Base-by-base conservation (phyloP, 2,797 vertebrate genomes). In the Tamandua tetradactyla region DNA sequence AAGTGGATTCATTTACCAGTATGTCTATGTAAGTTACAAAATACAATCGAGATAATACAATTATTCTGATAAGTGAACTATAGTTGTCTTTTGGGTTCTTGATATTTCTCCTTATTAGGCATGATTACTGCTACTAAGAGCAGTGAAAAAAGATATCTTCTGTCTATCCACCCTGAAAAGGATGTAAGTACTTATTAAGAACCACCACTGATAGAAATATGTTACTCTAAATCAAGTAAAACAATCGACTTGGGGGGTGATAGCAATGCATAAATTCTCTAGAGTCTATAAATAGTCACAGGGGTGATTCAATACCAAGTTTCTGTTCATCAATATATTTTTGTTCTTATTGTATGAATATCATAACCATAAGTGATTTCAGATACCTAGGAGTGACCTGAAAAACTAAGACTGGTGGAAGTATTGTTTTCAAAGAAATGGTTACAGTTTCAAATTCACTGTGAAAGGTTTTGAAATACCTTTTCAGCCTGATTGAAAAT, bases 401-500 rank as follows among this genome's bases (percentile, higher is more conserved):
- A 74, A 8, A 44, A 5, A 5, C 42, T 44, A 74, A 74, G 7
- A 47, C 74, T 42, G 74, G 37, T 9, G 37, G 74, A 44, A 44
- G 30, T 47, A 75, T 49, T 27, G 42, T 49, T 49, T 32, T 75
- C 30, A 12, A 30, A 40, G 20, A 75, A 75, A 75, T 32, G 15
- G 23, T 35, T 96, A 94, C 91, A 95, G 47, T 91, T 93, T 87
- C 72, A 40, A 68, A n/a, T 89, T 95, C 23, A 93, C 94, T 90
- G 87, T 88, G 44, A 62, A 94, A 59, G 61, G 66, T 68, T 93
- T 68, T 66, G 66, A 90, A 96, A 98, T 99, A 99, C 99, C 99
- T 99, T 99, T 98, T 99, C 99, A 93, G 99, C 99, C 99, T 99
- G 99, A 97, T 99, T 99, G 99, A 99, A 98, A 99, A 99, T 99